phyloP scores from a whole-genome alignment of 2,113 vertebrate genomes.

The Parus major region DNA sequence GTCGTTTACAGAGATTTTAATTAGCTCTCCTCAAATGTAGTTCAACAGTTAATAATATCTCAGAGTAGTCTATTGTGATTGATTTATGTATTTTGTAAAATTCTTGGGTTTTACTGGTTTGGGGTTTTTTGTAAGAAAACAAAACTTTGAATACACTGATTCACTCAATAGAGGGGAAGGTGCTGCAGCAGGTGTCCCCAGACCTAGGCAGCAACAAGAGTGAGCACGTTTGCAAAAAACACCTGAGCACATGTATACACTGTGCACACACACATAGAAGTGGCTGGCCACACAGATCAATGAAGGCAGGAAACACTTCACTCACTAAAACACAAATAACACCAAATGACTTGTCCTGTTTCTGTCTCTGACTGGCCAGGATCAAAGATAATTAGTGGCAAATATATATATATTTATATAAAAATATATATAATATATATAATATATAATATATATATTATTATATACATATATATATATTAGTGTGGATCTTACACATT shows the following conservation, averaged over 20 bases:
- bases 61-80: neutral
- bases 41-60: neutral
- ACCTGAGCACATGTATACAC: neutral
- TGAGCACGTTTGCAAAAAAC: neutral
- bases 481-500: neutral
- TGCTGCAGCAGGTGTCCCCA: neutral
- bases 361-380: neutral
- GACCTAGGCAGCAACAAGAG: neutral
- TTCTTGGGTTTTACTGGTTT: neutral
- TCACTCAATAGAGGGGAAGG: neutral
- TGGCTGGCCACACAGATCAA: neutral
- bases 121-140: neutral
- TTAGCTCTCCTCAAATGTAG: neutral
- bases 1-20: neutral
- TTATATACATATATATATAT: neutral
- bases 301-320: neutral
- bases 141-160: neutral
- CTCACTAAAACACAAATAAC: neutral
- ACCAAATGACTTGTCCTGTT: neutral
- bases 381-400: neutral
- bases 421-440: too few species aligned
- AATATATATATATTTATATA: neutral
- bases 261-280: too few species aligned
- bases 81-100: neutral
- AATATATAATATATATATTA: too few species aligned